These are phyloP conservation scores for Ichneumoninae sp. DNA, from an alignment of 2,888 invertebrate species.

Conservation along the genomic window DNA sequence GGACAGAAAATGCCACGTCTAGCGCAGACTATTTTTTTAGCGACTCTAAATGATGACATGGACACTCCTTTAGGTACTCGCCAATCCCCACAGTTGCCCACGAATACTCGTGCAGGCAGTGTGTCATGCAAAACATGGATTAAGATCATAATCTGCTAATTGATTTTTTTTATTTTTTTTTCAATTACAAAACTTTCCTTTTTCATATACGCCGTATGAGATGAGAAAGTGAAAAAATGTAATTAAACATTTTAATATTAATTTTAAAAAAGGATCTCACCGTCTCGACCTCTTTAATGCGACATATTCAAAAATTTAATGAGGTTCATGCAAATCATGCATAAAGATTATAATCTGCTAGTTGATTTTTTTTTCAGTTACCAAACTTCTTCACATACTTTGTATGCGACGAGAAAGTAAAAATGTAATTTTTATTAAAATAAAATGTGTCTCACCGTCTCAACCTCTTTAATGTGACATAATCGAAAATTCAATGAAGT, in stretches of 20 bases:
- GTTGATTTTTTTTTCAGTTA: not conserved
- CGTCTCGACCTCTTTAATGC: not conserved
- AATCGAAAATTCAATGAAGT: not conserved
- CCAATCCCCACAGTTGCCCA: too few relatives aligned
- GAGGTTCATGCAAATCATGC: not conserved
- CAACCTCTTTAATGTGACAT: not conserved
- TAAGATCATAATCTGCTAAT: not conserved
- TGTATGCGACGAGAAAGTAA: too few relatives aligned
- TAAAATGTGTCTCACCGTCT: not conserved
- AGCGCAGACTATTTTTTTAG: not conserved
- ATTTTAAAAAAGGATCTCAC: not conserved
- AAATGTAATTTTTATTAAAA: not conserved
- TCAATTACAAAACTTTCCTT: not conserved
- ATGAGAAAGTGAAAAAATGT: not conserved
- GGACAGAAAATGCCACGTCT: not conserved
- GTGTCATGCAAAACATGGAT: not conserved
- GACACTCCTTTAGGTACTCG: not conserved
- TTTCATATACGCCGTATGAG: not conserved
- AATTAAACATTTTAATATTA: not conserved
- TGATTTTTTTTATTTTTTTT: not conserved
- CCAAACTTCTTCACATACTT: not conserved
- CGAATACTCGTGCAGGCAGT: not conserved
- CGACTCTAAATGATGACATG: not conserved
- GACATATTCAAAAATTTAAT: not conserved
- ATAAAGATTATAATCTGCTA: too few relatives aligned